Base-by-base conservation (phyloP, 2,113 vertebrate species). In the Recurvirostra avosetta region DNA sequence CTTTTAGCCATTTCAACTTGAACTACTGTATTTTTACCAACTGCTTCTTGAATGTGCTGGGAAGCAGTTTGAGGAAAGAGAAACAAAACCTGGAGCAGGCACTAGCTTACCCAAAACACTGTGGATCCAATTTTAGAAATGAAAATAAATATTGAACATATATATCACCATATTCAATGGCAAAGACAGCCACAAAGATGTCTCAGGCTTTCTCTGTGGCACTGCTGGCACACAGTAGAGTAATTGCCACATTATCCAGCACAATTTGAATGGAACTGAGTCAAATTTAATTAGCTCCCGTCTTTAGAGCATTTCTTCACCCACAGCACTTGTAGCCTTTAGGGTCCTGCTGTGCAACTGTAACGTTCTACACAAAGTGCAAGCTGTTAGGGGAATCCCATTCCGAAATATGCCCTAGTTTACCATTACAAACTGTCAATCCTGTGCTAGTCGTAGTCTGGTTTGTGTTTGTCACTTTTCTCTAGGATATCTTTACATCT, bases 281-380 rank as follows among this genome's bases (percentile, higher is more conserved):
- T 81, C 55, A 77, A 94, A 89, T 79, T 86, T 91, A 89, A 92
- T 94, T 88, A 92, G 21, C 50, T 87, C 16, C 41, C 71, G 22
- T 70, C 73, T 91, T 86, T 71, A 86, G 20, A 92, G 41, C 45
- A 43, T 76, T 91, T 81, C 56, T 87, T 91, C 84, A 91, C 30
- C 38, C 73, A 58, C 23, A 77, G 38, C 41, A 23, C 34, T 89
- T 65, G 55, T 23, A 86, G 38, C 74, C 20, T 62, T 74, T 45
- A 74, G 56, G 41, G 67, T 84, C 84, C 68, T 94, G 76, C 72
- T 89, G 63, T 61, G 75, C 50, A 62, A 49, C 41, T 70, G 50
- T 45, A 53, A 36, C 71, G 59, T 40, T 83, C 36, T 58, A 73
- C 43, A 77, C 50, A 87, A 92, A 80, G 74, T 50, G 38, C 47